Percentiles rank a stretch among this genome's conserved stretches.
Evolutionary conservation across 2,113 vertebrate species (phyloP).

Genomic region (Spermophilus dauricus): DNA sequence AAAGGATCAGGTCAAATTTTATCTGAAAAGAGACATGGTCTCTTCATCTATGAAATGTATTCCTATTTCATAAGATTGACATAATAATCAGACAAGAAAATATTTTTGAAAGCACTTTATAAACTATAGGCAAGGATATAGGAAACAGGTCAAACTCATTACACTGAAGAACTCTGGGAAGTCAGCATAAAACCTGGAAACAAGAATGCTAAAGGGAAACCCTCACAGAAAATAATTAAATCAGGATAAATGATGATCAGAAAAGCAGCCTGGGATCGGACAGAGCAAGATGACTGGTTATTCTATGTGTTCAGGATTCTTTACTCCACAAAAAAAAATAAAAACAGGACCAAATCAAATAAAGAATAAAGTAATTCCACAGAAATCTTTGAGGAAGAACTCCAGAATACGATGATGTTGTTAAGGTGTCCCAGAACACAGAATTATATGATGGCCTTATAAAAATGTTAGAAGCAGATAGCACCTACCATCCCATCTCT

Average conservation of each 20-base stretch:
- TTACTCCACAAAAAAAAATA: too few relatives aligned
- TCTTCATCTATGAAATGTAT: conserved; percentile 45
- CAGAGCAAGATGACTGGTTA: background rate
- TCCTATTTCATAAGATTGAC: conserved; percentile 23
- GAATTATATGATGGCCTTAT: too few relatives aligned
- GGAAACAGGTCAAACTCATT: conserved; percentile 1
- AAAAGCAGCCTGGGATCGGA: background rate
- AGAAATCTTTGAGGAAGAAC: background rate
- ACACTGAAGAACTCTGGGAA: background rate
- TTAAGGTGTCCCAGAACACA: background rate
- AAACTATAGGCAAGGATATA: background rate
- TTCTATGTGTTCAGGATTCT: background rate
- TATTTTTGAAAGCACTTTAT: conserved; percentile 48
- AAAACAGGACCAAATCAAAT: background rate
- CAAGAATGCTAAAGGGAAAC: background rate
- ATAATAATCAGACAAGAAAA: conserved; percentile 41
- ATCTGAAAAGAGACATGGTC: conserved; percentile 45
- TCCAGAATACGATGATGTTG: background rate
- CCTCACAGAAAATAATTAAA: background rate
- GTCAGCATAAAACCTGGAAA: background rate
- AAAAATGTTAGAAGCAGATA: background rate
- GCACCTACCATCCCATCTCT: background rate
- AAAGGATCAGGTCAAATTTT: conserved; percentile 30
- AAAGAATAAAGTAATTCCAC: background rate
- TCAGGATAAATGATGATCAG: background rate